Conservation (phyloP, 2,888 invertebrate species). For the Strigamia maritima region DNA sequence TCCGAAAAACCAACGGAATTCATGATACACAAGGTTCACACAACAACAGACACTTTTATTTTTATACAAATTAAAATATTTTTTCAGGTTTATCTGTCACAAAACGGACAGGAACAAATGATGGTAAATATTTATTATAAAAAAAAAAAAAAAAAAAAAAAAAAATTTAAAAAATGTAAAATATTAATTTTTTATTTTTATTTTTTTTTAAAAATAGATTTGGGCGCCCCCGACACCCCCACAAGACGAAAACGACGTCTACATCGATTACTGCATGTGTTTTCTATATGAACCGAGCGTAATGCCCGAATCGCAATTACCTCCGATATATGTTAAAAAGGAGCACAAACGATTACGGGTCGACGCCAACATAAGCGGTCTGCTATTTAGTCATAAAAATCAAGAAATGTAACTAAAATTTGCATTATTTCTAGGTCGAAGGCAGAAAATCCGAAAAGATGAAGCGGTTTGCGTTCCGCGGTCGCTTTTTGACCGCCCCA, state of each 20-base stretch:
- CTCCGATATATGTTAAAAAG: conserved; percentile 74
- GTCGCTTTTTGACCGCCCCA: conserved; percentile 76
- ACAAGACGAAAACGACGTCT: conserved; percentile 84
- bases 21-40: not conserved
- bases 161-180: too few relatives aligned
- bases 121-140: conserved; percentile 52
- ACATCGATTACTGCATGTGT: conserved; percentile 78
- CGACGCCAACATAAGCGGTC: conserved; percentile 55
- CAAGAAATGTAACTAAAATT: too few relatives aligned
- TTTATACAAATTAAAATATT: not conserved
- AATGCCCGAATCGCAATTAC: conserved; percentile 75
- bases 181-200: not conserved
- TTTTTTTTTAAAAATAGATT: conserved; percentile 69
- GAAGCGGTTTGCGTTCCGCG: conserved; percentile 72
- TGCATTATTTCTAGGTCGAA: conserved; percentile 48
- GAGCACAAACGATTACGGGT: conserved; percentile 69
- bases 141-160: not conserved
- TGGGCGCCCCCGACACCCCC: conserved; percentile 98
- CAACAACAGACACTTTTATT: not conserved
- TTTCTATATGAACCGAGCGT: conserved; percentile 73
- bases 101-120: conserved; percentile 50
- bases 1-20: not conserved
- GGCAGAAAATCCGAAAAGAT: conserved; percentile 61
- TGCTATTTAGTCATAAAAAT: not conserved
- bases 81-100: conserved; percentile 48